Base-by-base conservation (phyloP, 2,797 vertebrate species). In the Gymnodraco acuticeps region DNA sequence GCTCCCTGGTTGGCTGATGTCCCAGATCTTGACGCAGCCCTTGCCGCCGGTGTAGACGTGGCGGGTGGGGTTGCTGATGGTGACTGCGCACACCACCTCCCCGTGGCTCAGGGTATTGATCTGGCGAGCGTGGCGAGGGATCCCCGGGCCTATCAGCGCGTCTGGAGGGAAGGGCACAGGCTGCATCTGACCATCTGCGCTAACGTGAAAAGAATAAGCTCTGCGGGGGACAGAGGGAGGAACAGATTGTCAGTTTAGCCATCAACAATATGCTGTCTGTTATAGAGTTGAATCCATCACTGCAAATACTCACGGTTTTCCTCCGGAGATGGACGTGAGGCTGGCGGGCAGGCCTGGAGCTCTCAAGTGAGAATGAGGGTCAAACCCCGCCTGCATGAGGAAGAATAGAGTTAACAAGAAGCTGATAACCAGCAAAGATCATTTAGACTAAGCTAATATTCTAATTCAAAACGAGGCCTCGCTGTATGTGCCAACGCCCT, bases 11-110 rank as follows among this genome's bases (percentile, higher is more conserved):
- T 99, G 97, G 93, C 98, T 98, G 94, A 99, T 98, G 88, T 99
- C 98, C 98, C 98, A 99, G 91, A 99, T 98, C 94, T 99, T 99
- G 80, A 99, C 98, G 0, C 98, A 99, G 66, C 98, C 98, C 87
- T 99, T 99, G 87, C 97, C 97, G 0, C 98, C 98, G 0, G 98
- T 99, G 93, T 99, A 99, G 91, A 99, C 97, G 55, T 99, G 98
- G 51, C 97, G 92, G 0, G 98, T 98, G 67, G 98, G 97, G 93
- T 98, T 98, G 94, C 97, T 99, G 92, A 99, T 99, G 88, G 97
- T 99, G 90, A 99, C 97, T 0, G 98, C 97, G 0, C 98, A 99
- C 64, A 96, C 95, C 75, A 96, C 95, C 73, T 96, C 95, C 10
- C 95, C 95, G 14, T 96, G 95, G 89, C 94, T 95, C 86, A 96